phyloP scores from a whole-genome alignment of 2,797 vertebrate genomes.

The Anguilla pacifica region DNA sequence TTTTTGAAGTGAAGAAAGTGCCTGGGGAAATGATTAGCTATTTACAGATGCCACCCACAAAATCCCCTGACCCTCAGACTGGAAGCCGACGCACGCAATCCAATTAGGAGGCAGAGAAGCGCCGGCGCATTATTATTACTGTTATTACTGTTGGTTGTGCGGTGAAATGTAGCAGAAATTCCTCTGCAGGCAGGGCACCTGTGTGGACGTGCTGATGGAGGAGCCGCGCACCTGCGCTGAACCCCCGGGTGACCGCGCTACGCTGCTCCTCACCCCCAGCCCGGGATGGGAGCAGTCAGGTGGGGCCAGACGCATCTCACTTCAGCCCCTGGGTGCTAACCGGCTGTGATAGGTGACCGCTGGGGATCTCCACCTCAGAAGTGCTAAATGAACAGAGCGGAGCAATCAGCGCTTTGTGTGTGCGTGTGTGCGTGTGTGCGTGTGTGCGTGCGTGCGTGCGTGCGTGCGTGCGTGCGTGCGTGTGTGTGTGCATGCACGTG shows the following conservation, averaged over 20 bases:
- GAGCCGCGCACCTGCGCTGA: slow-evolving; percentile 42
- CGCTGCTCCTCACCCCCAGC: slow-evolving; percentile 34
- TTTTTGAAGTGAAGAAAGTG: slow-evolving; percentile 49
- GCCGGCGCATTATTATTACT: slow-evolving; percentile 54
- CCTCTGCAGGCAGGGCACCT: slow-evolving; percentile 24
- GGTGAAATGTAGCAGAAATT: slow-evolving; percentile 21
- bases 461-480: slow-evolving; percentile 36
- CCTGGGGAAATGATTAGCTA: slow-evolving; percentile 71
- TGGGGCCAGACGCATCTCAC: slow-evolving; percentile 59
- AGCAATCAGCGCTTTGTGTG: slow-evolving; percentile 28
- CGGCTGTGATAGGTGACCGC: slow-evolving; percentile 69
- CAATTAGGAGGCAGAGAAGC: slow-evolving; percentile 55
- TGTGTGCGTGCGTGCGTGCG: slow-evolving; percentile 29
- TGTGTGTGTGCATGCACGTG: slow-evolving; percentile 34
- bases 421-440: slow-evolving; percentile 36
- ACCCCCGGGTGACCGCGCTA: neutral
- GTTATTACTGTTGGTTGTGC: slow-evolving; percentile 54
- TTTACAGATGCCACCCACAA: slow-evolving; percentile 75
- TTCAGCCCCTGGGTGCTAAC: slow-evolving; percentile 63
- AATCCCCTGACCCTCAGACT: slow-evolving; percentile 71
- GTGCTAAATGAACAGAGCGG: slow-evolving; percentile 69
- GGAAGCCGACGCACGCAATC: slow-evolving; percentile 51
- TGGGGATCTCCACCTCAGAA: slow-evolving; percentile 67
- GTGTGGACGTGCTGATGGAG: slow-evolving; percentile 34
- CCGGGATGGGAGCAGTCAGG: slow-evolving; percentile 66